These are phyloP conservation scores for Drosophila biarmipes DNA, from an alignment of 1,140 invertebrate genomes.

Conservation along the genomic window DNA sequence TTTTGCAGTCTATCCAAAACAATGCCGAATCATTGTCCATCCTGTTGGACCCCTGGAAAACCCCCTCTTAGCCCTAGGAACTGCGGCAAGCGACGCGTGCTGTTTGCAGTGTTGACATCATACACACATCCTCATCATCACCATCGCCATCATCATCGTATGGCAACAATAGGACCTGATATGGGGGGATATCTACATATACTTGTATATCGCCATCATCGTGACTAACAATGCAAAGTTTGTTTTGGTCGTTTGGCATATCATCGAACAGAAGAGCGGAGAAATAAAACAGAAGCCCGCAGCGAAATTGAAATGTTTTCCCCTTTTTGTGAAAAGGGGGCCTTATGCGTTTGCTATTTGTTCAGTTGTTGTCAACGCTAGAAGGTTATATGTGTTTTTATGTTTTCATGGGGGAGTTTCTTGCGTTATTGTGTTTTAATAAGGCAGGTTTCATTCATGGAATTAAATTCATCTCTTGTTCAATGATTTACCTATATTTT, in stretches of 20 bases:
- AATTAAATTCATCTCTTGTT: background rate
- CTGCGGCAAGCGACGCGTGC: conserved; percentile 50
- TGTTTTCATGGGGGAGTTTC: background rate
- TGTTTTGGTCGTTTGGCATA: conserved; percentile 64
- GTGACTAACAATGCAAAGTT: conserved; percentile 74
- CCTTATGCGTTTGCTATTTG: conserved; percentile 39
- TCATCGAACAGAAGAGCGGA: conserved; percentile 24
- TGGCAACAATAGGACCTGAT: conserved; percentile 30
- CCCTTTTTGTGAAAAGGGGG: background rate
- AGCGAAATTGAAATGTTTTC: conserved; percentile 47
- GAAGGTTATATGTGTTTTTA: conserved; percentile 1
- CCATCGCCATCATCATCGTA: background rate
- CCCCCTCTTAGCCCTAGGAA: conserved; percentile 17
- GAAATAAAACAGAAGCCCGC: conserved; percentile 42
- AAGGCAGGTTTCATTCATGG: background rate
- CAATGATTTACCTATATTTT: background rate
- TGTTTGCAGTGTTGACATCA: conserved; percentile 75
- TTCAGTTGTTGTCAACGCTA: conserved; percentile 25
- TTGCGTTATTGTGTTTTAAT: conserved; percentile 3
- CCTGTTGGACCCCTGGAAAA: background rate
- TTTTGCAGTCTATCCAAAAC: conserved; percentile 70
- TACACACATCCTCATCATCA: conserved; percentile 38
- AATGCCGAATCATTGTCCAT: conserved; percentile 66
- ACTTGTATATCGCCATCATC: conserved; percentile 41
- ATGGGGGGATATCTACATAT: conserved; percentile 5